Conservation (phyloP, 2,797 vertebrate species). For the Pipistrellus pipistrellus region DNA sequence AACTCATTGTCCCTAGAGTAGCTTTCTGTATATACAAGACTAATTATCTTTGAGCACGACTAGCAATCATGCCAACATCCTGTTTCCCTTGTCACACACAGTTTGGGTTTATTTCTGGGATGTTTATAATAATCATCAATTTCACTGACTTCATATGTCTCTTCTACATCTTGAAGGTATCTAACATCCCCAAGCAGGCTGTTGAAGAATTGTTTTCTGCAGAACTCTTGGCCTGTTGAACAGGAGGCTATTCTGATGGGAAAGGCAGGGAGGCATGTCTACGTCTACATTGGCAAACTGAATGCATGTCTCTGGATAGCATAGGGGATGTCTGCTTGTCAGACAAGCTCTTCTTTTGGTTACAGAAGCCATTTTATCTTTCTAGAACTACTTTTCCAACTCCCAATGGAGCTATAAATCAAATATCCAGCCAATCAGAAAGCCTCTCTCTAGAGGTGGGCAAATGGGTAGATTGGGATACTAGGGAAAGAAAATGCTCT, state of each 20-base stretch:
- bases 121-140: conserved; percentile 61
- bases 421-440: background rate
- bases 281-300: background rate
- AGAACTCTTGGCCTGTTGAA: background rate
- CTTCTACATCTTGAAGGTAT: conserved; percentile 56
- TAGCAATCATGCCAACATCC: conserved; percentile 29
- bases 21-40: background rate
- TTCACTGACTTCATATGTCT: conserved; percentile 56
- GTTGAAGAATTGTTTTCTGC: background rate
- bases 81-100: conserved; percentile 53
- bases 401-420: background rate
- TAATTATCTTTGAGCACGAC: background rate
- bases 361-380: background rate
- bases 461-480: background rate
- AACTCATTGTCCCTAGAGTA: conserved; percentile 68
- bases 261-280: conserved; percentile 12
- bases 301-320: background rate
- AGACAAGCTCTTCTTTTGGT: background rate
- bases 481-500: background rate
- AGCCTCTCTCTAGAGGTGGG: background rate
- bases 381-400: background rate
- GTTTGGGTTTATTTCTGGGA: conserved; percentile 55
- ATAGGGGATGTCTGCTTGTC: background rate
- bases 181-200: conserved; percentile 4
- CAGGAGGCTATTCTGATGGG: background rate